Evolutionary conservation across 2,113 vertebrate genomes (phyloP), one percentile per base, ranked within the genome.

Genomic region (Pelobates fuscus): DNA sequence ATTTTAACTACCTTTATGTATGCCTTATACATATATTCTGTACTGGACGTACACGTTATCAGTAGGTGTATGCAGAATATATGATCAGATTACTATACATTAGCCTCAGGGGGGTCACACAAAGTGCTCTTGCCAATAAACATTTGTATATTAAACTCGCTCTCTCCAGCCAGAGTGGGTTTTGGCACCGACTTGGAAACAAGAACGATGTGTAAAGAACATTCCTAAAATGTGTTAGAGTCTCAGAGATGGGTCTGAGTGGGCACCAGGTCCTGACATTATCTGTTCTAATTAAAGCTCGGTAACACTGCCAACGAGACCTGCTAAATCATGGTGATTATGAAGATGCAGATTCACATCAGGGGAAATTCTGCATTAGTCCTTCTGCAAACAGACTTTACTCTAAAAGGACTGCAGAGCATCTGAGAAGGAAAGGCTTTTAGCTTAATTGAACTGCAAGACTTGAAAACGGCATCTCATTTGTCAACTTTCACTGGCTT

Each of bases 391-490:
- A 77, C 73, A 68, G 64, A 68, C 65, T 68, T 65, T 65, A n/a
- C 29, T 37, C 66, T 67, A 58, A 24, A 67, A 67, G 72, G 49
- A 61, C 65, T 61, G 65, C 73, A 77, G 64, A 77, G 73, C 54
- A 67, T 61, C 59, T 2, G 27, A 68, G 65, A 76, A 43, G 43
- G 73, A 77, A 81, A 87, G 81, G 88, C 88, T 90, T 90, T 92
- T 87, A 91, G 82, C 64, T 76, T 90, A 85, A 89, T 85, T 88
- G 85, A 86, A 81, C 77, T 0, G 52, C 79, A 27, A 61, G 23
- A 82, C 82, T 88, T 84, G 80, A 77, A 83, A 85, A 66, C 72
- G 80, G 79, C 78, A 79, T 75, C 80, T 87, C 78, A 81, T 86
- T 82, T 60, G 81, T 88, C 84, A 85, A 77, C 81, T 85, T 82